A percentile compares a stretch with the other conserved stretches of the same genome.
Evolutionary conservation across 2,888 invertebrate species (phyloP).

Genomic region (Cantharis flavilabris): DNA sequence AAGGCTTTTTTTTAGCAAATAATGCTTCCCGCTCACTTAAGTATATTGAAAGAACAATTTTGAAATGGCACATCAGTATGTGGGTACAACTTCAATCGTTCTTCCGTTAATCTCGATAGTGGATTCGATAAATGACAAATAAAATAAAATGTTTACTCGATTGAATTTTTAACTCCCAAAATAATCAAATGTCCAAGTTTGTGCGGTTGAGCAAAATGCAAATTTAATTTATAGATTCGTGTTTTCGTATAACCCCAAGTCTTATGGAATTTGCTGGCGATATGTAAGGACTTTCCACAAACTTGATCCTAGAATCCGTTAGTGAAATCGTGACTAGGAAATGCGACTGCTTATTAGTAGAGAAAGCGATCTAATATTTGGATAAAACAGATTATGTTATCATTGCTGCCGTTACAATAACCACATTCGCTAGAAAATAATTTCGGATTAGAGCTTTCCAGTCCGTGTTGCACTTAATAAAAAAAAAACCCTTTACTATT

Average conservation of each 20-base stretch:
- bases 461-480: not conserved
- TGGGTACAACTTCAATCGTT: constrained; percentile 22
- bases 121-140: constrained; percentile 23
- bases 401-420: constrained; percentile 19
- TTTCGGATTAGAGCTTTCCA: not conserved
- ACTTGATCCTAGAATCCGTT: constrained; percentile 26
- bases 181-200: not conserved
- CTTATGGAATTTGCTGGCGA: constrained; percentile 20
- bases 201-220: constrained; percentile 1
- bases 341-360: constrained; percentile 29
- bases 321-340: constrained; percentile 30
- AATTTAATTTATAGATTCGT: constrained; percentile 12
- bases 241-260: constrained; percentile 10
- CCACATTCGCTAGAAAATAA: constrained; percentile 10
- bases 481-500: not conserved
- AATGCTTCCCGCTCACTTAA: constrained; percentile 9
- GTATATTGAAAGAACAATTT: constrained; percentile 18
- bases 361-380: constrained; percentile 21
- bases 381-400: constrained; percentile 29
- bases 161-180: constrained; percentile 16
- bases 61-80: constrained; percentile 17
- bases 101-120: constrained; percentile 29
- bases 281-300: constrained; percentile 26
- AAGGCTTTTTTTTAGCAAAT: not conserved
- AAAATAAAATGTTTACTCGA: constrained; percentile 21